These are phyloP conservation scores for Rhinopomastus cyanomelas DNA, from an alignment of 2,113 vertebrate species.

Conservation along the genomic window DNA sequence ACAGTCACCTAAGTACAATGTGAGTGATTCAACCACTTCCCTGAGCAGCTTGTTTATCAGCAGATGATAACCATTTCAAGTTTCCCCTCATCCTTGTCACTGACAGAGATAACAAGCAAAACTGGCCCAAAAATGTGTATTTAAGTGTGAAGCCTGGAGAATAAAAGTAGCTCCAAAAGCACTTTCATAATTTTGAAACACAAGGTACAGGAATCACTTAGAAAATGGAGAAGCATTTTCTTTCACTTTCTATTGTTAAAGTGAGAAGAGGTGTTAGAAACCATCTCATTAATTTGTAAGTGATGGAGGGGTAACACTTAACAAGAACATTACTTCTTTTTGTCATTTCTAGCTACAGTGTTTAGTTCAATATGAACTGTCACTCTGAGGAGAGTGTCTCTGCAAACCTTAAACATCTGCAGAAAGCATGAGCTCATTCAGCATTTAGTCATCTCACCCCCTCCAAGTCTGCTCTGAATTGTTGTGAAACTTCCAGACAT, in stretches of 20 bases:
- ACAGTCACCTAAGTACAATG: too few species aligned
- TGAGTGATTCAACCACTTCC: too few species aligned
- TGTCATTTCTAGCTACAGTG: background rate
- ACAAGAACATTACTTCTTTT: background rate
- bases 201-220: background rate
- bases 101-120: background rate
- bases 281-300: background rate
- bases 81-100: background rate
- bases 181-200: background rate
- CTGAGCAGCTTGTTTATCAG: background rate
- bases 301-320: background rate
- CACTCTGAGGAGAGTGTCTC: background rate
- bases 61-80: too few species aligned
- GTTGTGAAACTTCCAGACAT: background rate
- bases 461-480: background rate
- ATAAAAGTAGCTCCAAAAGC: background rate
- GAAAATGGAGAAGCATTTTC: background rate
- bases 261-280: background rate
- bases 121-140: accelerated
- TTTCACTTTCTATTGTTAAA: background rate
- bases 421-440: constrained; percentile 24
- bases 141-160: background rate
- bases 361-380: background rate
- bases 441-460: background rate
- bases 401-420: background rate